Evolutionary conservation across 2,113 vertebrate genomes (phyloP), one percentile per base, ranked within the genome.

Genomic region (Reinhardtius hippoglossoides): DNA sequence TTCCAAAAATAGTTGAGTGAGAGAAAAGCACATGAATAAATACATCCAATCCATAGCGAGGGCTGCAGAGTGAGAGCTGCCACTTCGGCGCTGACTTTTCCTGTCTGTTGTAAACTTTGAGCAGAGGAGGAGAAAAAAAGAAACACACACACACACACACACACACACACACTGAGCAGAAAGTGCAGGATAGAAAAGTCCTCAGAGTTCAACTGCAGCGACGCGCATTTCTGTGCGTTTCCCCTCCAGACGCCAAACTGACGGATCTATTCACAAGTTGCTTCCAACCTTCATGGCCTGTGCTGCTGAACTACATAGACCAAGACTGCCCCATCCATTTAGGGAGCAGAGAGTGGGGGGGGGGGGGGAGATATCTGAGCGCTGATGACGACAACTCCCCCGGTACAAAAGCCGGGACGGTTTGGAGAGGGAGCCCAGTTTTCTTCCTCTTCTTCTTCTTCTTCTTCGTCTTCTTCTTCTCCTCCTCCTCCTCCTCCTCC

Each of bases 291-390:
- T 91, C 91, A 50, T 83, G 93, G 92, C 93, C 93, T 89, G 87
- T 81, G 87, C 86, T 82, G 87, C 86, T 92, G 91, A 87, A 91
- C 90, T 94, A 91, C 88, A 91, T 56, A 87, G 77, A 92, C 87
- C 92, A 72, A 90, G 87, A 83, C 90, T 91, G 87, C 56, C 89
- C 92, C 92, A 93, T 94, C 94, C 93, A 94, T 94, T 91, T 92
- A 93, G 91, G 84, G 91, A 90, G 78, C 69, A 26, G 63, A 74
- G 42, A 48, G 68, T 24, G 31, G 31, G 31, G 27, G 23, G 23
- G 23, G 23, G 14, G 65, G 31, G 57, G 44, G 80, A 84, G 78
- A n/a, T 71, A 81, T 79, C 86, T 78, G 78, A 89, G 83, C 86
- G 88, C 89, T 92, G 91, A 89, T 93, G 93, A 94, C 91, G 93